phyloP scores from a whole-genome alignment of 2,888 invertebrate species.

The Eristalis tenax region DNA sequence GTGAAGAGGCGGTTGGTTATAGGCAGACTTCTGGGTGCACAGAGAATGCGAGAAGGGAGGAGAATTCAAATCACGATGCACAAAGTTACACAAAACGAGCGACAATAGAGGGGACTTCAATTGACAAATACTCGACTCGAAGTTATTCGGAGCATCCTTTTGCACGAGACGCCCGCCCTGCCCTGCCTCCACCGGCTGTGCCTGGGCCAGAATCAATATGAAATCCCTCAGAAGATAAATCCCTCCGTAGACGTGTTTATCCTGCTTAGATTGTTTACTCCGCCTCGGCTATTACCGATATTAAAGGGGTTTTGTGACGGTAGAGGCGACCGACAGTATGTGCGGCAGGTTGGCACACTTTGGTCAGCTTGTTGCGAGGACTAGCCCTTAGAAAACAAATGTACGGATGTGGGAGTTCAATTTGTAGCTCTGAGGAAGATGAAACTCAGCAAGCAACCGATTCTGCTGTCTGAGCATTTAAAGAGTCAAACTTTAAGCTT shows the following conservation, averaged over 20 bases:
- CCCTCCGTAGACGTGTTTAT: neutral
- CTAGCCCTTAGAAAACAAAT: neutral
- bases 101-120: neutral
- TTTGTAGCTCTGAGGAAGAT: no score
- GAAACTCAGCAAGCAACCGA: no score
- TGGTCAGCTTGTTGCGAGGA: neutral
- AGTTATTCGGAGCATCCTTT: neutral
- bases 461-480: no score
- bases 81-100: neutral
- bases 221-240: neutral
- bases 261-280: neutral
- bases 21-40: no score
- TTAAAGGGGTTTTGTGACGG: neutral
- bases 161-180: no score
- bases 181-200: no score
- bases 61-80: conserved; percentile 35
- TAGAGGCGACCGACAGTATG: neutral
- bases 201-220: neutral
- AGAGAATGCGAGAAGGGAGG: no score
- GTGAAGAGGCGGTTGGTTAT: neutral
- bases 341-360: neutral
- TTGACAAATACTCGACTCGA: conserved; percentile 32
- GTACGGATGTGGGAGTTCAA: neutral
- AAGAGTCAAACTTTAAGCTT: no score
- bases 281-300: neutral